Percentiles rank a stretch among this genome's conserved stretches.
Evolutionary conservation across 2,113 vertebrate species (phyloP).

Genomic region (Chascanopsetta lugubris): DNA sequence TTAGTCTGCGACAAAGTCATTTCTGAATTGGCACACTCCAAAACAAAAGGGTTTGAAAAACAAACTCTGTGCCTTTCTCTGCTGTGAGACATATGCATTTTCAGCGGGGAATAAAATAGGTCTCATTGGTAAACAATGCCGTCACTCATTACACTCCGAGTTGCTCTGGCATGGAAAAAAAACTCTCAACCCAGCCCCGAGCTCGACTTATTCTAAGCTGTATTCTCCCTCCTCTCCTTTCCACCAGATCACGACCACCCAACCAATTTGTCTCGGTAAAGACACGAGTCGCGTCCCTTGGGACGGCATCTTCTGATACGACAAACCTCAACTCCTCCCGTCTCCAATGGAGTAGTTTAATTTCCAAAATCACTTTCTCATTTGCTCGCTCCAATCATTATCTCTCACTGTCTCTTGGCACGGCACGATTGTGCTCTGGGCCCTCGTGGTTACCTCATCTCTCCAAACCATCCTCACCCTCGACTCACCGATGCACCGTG

Average conservation of each 20-base stretch:
- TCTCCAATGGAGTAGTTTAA: not conserved
- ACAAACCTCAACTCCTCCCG: not conserved
- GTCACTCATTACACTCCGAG: constrained; percentile 42
- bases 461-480: constrained; percentile 11
- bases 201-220: constrained; percentile 4
- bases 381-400: not conserved
- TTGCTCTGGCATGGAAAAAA: constrained; percentile 27
- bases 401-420: not conserved
- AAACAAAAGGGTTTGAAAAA: constrained; percentile 51
- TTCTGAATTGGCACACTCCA: constrained; percentile 24
- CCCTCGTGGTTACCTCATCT: constrained; percentile 1
- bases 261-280: constrained; percentile 29
- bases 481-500: constrained; percentile 92
- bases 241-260: not conserved
- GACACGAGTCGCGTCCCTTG: not conserved
- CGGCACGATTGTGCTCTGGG: not conserved
- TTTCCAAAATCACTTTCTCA: not conserved
- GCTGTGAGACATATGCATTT: constrained; percentile 28
- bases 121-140: constrained; percentile 51
- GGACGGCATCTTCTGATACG: constrained; percentile 7
- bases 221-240: constrained; percentile 25
- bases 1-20: constrained; percentile 32
- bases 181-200: constrained; percentile 15
- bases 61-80: constrained; percentile 35
- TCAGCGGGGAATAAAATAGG: constrained; percentile 44